Evolutionary conservation across 1,140 invertebrate genomes (phyloP), one percentile per base, ranked within the genome.

Genomic region (Caenorhabditis elegans): DNA sequence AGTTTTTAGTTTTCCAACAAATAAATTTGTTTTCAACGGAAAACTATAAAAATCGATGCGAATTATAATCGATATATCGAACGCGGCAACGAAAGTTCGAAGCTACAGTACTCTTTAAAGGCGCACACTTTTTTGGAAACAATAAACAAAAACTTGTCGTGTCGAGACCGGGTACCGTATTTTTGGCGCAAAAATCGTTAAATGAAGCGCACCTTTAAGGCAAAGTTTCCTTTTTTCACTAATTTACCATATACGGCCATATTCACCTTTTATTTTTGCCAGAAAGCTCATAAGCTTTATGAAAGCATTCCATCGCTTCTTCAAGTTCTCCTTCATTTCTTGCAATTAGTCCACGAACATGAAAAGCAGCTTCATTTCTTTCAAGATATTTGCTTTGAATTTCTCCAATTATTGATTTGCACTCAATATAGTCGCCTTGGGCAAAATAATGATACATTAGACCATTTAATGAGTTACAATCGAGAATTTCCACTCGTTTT

Each of bases 271-370:
- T 39, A 55, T 53, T 51, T 28, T 49, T 49, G 11, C 46, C 46
- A 48, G 46, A 77, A 28, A 48, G 6, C 17, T 77, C 24, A 31
- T 49, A 49, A 48, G 76, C 76, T 17, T 49, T 48, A 17, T 48
- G 24, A 51, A 77, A 77, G 24, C 76, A 77, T 17, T 51, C 48
- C 43, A 77, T 49, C 1, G 76, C 76, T 31, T 77, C 76, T 49
- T 77, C 76, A 13, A 77, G 24, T 19, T 77, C 48, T 48, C 76
- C 76, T 49, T 77, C 76, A 11, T 77, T 51, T 48, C 76, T 48
- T 48, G 76, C 76, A 36, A 77, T 77, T 10, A 51, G 31, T 49
- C 76, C 76, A 34, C 76, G 43, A 6, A 77, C 76, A 31, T 49
- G 43, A 48, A 26, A 15, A 1, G 76, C 76, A 5, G 43, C 13